Base-by-base conservation (phyloP, 2,113 vertebrate species). In the Globicephala melas region DNA sequence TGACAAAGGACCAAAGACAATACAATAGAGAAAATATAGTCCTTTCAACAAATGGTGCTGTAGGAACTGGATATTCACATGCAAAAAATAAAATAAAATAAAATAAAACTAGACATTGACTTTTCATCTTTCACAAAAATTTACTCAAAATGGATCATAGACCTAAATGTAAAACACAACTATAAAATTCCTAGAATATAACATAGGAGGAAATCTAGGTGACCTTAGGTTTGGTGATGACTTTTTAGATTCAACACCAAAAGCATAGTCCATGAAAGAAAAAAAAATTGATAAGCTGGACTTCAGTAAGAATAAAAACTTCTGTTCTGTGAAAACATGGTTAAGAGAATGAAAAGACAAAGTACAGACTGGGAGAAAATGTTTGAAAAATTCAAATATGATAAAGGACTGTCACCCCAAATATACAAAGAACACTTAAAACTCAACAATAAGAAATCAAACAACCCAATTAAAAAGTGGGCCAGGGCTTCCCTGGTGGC, bases 281-380 rank as follows among this genome's bases (percentile, higher is more conserved):
- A 53, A 70, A 63, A 38, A 44, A 65, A 36, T 9, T 71, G 14
- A 9, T 84, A 68, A 91, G 6, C 9, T 80, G 15, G 13, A 74
- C 28, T 80, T 92, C 8, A 80, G 41, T 80, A 82, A 68, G 74
- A 91, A 74, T 62, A 33, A 73, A 94, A 67, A 4, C 25, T n/a
- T 63, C 47, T 36, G 33, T 65, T 28, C 4, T 85, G 0, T n/a
- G 6, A 68, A 70, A 62, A 8, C 0, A 3, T 13, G 55, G 2
- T 53, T 68, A 53, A 62, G 2, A 62, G 18, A 83, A 68, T 53
- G 33, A 41, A 77, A 70, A 91, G 26, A n/a, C 25, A 88, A 89
- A 62, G 33, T 55, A 77, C 9, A 55, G 41, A 25, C 4, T 14
- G 13, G 21, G 8, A 77, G 33, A 92, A 76, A 70, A 76, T 15